Evolutionary conservation across 2,888 invertebrate genomes (phyloP), one percentile per base, ranked within the genome.

Genomic region (Cephus pygmeus): DNA sequence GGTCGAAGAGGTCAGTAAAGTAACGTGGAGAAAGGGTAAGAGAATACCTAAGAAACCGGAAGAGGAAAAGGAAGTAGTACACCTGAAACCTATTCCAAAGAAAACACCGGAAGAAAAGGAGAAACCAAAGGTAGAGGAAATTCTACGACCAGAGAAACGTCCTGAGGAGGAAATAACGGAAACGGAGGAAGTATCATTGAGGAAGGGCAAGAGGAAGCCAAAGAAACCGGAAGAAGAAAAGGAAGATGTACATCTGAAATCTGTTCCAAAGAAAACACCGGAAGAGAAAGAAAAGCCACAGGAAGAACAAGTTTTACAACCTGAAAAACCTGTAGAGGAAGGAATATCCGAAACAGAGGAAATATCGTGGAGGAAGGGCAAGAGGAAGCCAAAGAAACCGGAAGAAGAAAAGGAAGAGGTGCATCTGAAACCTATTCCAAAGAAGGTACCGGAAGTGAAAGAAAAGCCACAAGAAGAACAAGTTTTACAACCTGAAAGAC

Each of bases 161-260:
- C 76, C 4, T 69, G 1, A 0, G 68, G 9, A 40, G 82, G 83
- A 12, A 73, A 81, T 73, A 56, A 77, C 83, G 12, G 85, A 87
- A 83, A 86, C 86, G n/a, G 82, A 85, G 12, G 85, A 88, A 81
- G 77, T 89, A 12, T 87, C 85, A 12, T 86, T 89, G 90, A 85
- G 85, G 81, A 85, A 81, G 69, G 92, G 92, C 30, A 92, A 90
- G 81, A 87, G 88, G 79, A 86, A 80, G 73, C 86, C 85, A 31
- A 77, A 69, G 89, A 91, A 77, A 90, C 91, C 69, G 91, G 90
- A 2, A 76, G 89, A 90, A 79, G 90, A 91, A 73, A 91, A 92
- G 81, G 91, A 92, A 83, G 89, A 91, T 33, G 75, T 83, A 0
- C 35, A 76, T 23, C 69, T 78, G 73, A 80, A 82, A 34, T 77